These are phyloP conservation scores for Lasioglossum malachurum DNA, from an alignment of 2,888 invertebrate species.

Conservation along the genomic window DNA sequence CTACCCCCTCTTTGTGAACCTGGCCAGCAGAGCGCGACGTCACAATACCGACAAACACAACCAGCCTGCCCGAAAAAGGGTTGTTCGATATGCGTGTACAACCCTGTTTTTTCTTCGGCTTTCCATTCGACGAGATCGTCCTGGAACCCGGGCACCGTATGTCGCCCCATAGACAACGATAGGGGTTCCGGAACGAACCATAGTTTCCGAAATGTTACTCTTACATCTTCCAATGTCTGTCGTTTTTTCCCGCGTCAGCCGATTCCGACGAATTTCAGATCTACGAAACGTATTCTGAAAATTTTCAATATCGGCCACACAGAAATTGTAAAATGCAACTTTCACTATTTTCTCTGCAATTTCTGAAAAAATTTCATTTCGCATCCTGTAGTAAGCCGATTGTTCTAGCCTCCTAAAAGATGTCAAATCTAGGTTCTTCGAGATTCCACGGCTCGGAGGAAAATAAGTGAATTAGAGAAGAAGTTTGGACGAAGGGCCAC, in stretches of 20 bases:
- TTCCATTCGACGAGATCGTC: conserved; percentile 46
- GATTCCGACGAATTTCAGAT: no score
- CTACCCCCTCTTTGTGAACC: conserved; percentile 61
- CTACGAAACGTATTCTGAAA: no score
- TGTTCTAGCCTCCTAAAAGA: no score
- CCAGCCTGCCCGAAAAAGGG: conserved; percentile 52
- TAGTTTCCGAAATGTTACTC: conserved; percentile 64
- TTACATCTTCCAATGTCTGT: not conserved
- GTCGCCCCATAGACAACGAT: conserved; percentile 58
- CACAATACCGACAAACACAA: conserved; percentile 47
- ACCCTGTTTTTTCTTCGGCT: conserved; percentile 40
- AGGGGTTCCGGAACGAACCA: conserved; percentile 10
- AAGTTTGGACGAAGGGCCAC: not conserved
- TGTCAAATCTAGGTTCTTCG: no score
- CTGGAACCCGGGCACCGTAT: conserved; percentile 75
- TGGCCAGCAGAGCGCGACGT: conserved; percentile 36
- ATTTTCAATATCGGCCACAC: no score
- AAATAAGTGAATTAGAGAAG: not conserved
- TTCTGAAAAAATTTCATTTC: no score
- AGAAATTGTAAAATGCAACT: no score
- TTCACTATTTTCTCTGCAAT: no score
- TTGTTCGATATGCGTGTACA: conserved; percentile 30
- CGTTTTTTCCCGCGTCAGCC: no score
- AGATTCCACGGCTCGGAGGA: no score
- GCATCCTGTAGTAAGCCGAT: no score